phyloP scores from a whole-genome alignment of 2,888 invertebrate genomes.

The Eurois occulta region DNA sequence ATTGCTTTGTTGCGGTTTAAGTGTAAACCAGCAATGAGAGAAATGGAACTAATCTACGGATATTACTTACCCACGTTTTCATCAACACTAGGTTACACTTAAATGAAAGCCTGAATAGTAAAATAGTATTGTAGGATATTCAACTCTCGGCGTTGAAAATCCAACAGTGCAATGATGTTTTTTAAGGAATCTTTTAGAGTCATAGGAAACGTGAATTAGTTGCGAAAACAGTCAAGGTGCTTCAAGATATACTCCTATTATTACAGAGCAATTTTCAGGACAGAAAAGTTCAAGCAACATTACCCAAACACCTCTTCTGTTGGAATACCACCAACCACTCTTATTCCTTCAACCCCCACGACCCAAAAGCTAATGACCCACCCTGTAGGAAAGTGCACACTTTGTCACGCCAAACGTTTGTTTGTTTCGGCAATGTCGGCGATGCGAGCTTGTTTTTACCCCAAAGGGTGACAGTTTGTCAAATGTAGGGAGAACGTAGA shows the following conservation, averaged over 20 bases:
- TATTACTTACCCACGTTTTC: neutral
- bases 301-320: neutral
- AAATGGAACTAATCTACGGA: neutral
- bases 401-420: constrained; percentile 60
- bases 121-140: neutral
- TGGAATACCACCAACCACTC: neutral
- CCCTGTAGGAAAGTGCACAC: constrained; percentile 59
- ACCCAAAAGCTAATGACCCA: constrained; percentile 53
- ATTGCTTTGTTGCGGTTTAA: neutral
- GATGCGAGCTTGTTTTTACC: constrained; percentile 55
- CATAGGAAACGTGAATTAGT: neutral
- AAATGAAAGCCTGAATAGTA: neutral
- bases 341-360: neutral
- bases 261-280: no score
- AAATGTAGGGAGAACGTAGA: constrained; percentile 15
- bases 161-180: neutral
- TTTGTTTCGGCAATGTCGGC: constrained; percentile 61
- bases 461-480: constrained; percentile 29
- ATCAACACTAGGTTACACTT: neutral
- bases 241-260: neutral
- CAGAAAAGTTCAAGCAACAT: neutral
- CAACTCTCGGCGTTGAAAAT: neutral
- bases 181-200: neutral
- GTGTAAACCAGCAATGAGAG: neutral
- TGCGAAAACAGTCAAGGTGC: neutral